These are phyloP conservation scores for Tachina fera DNA, from an alignment of 2,888 invertebrate genomes.

Conservation along the genomic window DNA sequence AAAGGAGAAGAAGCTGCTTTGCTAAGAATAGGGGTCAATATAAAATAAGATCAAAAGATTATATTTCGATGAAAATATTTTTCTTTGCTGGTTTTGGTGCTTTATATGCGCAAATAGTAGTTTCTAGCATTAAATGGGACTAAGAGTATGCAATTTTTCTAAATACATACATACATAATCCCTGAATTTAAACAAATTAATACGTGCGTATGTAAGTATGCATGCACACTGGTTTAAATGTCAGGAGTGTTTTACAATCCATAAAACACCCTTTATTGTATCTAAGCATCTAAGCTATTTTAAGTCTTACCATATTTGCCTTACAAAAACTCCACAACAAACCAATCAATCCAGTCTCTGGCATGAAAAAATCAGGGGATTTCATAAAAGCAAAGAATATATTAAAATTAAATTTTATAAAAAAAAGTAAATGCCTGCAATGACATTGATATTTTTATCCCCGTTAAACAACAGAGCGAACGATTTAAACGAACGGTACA, in stretches of 20 bases:
- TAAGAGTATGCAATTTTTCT: neutral
- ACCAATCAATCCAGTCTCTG: slow-evolving; percentile 53
- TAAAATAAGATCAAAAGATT: no score
- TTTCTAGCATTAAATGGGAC: no score
- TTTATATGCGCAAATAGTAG: no score
- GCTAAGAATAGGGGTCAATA: no score
- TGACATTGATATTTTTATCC: slow-evolving; percentile 71
- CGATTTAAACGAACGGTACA: slow-evolving; percentile 59
- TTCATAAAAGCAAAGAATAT: slow-evolving; percentile 31
- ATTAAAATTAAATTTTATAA: slow-evolving; percentile 29
- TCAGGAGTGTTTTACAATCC: slow-evolving; percentile 15
- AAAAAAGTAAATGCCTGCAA: slow-evolving; percentile 44
- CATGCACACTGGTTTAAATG: slow-evolving; percentile 25
- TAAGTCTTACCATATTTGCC: slow-evolving; percentile 36
- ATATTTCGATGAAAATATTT: no score
- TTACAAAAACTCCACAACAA: slow-evolving; percentile 33
- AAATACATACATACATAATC: slow-evolving; percentile 25
- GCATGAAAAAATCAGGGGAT: slow-evolving; percentile 37
- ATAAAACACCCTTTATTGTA: slow-evolving; percentile 60
- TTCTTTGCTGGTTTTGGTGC: no score
- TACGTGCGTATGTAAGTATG: neutral
- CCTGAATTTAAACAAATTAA: slow-evolving; percentile 56
- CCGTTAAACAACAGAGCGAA: slow-evolving; percentile 61
- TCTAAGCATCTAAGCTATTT: slow-evolving; percentile 60
- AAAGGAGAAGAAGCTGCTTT: no score